These are phyloP conservation scores for Tetramorium alpestre DNA, from an alignment of 1,140 invertebrate species.

Conservation along the genomic window DNA sequence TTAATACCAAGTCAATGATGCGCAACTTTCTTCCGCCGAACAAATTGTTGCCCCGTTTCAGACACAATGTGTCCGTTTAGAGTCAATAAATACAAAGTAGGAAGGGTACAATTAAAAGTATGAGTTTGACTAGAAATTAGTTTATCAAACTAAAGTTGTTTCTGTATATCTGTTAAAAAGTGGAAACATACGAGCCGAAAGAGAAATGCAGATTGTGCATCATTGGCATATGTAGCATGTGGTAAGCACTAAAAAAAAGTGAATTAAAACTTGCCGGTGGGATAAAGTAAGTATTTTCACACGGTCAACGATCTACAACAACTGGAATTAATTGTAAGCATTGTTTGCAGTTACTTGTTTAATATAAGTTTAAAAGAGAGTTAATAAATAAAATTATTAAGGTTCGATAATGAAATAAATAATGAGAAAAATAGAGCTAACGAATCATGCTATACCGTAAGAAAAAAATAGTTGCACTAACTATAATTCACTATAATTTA, in stretches of 20 bases:
- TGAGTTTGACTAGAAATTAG: too few species aligned
- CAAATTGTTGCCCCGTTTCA: not conserved
- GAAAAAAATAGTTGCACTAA: too few species aligned
- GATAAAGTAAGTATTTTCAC: conserved; percentile 20
- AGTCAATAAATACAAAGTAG: not conserved
- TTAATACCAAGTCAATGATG: conserved; percentile 25
- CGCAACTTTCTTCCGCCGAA: conserved; percentile 23
- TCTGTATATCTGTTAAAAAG: not conserved
- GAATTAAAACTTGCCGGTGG: not conserved
- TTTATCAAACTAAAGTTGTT: not conserved
- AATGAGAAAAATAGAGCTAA: too few species aligned
- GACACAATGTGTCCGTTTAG: not conserved
- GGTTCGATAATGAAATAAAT: too few species aligned
- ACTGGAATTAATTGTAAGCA: not conserved
- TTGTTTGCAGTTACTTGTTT: not conserved
- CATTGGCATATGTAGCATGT: not conserved
- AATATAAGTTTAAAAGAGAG: not conserved
- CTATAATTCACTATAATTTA: too few species aligned
- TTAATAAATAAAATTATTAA: not conserved
- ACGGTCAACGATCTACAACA: not conserved
- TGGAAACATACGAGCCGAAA: not conserved
- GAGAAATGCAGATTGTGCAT: conserved; percentile 29
- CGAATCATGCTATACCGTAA: too few species aligned
- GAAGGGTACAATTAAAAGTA: conserved; percentile 2
- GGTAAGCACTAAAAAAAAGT: not conserved